Base-by-base conservation (phyloP, 2,113 vertebrate genomes). In the Carettochelys insculpta region DNA sequence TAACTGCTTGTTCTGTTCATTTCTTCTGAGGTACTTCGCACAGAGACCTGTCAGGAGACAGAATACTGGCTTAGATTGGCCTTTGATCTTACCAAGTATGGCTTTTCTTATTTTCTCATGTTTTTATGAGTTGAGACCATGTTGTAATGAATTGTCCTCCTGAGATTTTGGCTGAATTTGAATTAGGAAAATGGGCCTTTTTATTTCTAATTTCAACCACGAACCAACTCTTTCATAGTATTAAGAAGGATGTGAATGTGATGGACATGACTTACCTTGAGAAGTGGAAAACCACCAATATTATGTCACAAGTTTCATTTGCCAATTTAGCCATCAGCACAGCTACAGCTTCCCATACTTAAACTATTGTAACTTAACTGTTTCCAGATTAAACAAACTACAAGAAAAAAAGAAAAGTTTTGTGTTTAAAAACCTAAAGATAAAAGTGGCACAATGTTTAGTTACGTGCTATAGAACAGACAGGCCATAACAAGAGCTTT, bases 361-460 rank as follows among this genome's bases (percentile, higher is more conserved):
- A 61, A 51, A 86, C 89, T 65, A 85, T 8, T 41, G 22, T 50
- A 84, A 87, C 38, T 58, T 52, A 6, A 34, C 11, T 48, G 48
- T 34, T 80, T 90, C 86, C 82, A 86, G 16, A 52, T 51, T 75
- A 71, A 76, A 43, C 24, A 90, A 41, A 3, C 17, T 13, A 19
- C 2, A 2, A 52, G 38, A 52, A 56, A 90, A n/a, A 90, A 51
- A 68, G 79, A 85, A 95, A 89, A 68, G 38, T 76, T 94, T 86
- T 92, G 61, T 71, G 86, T 90, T n/a, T 91, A 47, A 77, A 92
- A 86, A 16, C 3, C 80, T 51, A 85, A 75, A 91, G 93, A 90
- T 93, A 80, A 81, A 90, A 87, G 77, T 45, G 90, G 43, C 54
- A 93, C 53, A 75, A 25, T 50, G 85, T 91, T 86, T 89, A 81